Base-by-base conservation (phyloP, 2,113 vertebrate genomes). In the Coregonus clupeaformis region DNA sequence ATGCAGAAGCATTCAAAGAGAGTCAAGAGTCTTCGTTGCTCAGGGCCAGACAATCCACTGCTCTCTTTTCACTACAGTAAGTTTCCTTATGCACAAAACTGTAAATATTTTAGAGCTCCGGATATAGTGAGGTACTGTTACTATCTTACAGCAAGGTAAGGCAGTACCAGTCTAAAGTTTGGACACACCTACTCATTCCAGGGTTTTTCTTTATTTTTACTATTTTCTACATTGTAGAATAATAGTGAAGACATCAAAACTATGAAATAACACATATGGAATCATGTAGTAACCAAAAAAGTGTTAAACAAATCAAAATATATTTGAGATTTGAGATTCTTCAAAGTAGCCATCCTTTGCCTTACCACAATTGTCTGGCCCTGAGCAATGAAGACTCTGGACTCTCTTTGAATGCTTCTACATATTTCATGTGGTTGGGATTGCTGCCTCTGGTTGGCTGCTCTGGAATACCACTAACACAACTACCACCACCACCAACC, bases 361-460 rank as follows among this genome's bases (percentile, higher is more conserved):
- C n/a, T n/a, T n/a, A n/a, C n/a, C n/a, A n/a, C n/a, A n/a, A 22
- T 16, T 68, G 25, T 55, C 60, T 45, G 32, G 73, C 47, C 65
- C 59, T 49, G 64, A 59, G 30, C 30, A 55, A 4, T 25, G 27
- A n/a, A 68, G 47, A 65, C 63, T 30, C 59, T 25, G 30, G 55
- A 57, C 25, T 66, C 12, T 2, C 22, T 20, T 63, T 73, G 69
- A 71, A 62, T 29, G 52, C 30, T 32, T 14, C 6, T 55, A 20
- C 42, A 70, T 14, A 30, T 55, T 79, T 76, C 22, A 68, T 76
- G 47, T 68, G 62, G 42, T 29, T 73, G 6, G 25, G 27, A 74
- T 72, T 27, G 42, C 29, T 68, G 14, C 27, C 11, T 52, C 49
- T 52, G 49, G 29, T 6, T 52, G 67, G 24, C 42, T 69, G 49